Evolutionary conservation across 2,888 invertebrate genomes (phyloP).

Genomic region (Dysmachus trigonus): DNA sequence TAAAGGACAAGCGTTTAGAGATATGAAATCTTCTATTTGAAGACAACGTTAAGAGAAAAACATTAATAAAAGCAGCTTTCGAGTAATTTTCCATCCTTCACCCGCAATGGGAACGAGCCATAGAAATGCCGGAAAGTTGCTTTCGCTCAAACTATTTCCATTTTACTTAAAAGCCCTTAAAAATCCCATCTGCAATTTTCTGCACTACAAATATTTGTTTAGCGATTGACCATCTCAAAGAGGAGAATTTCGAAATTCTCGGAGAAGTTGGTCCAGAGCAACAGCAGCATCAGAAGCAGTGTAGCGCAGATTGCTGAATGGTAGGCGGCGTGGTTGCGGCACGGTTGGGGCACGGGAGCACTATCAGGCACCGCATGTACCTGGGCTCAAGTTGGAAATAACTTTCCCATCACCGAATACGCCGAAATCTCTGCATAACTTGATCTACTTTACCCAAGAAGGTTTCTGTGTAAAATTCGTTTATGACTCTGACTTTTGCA

Average conservation of each 20-base stretch:
- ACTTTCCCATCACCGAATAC: conserved; percentile 22
- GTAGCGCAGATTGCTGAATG: background rate
- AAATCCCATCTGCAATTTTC: conserved; percentile 30
- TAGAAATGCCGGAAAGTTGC: conserved; percentile 1
- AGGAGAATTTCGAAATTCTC: conserved; percentile 16
- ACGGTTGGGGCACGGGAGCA: background rate
- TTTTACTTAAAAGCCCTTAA: conserved; percentile 30
- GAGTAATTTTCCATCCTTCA: background rate
- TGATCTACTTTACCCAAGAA: conserved; percentile 17
- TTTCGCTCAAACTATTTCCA: conserved; percentile 30
- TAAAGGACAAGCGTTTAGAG: background rate
- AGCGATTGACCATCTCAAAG: conserved; percentile 38
- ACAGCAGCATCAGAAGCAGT: too few relatives aligned
- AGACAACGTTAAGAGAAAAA: background rate
- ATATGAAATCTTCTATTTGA: background rate
- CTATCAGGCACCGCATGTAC: background rate
- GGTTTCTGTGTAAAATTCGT: conserved; percentile 25
- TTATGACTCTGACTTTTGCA: conserved; percentile 35
- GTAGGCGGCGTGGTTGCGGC: background rate
- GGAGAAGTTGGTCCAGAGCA: background rate
- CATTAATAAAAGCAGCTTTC: background rate
- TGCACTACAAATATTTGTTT: conserved; percentile 38
- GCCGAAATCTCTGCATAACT: conserved; percentile 40
- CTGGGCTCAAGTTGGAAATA: conserved; percentile 14
- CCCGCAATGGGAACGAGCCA: background rate